Conservation (phyloP, 2,113 vertebrate species). For the Manacus vitellinus region DNA sequence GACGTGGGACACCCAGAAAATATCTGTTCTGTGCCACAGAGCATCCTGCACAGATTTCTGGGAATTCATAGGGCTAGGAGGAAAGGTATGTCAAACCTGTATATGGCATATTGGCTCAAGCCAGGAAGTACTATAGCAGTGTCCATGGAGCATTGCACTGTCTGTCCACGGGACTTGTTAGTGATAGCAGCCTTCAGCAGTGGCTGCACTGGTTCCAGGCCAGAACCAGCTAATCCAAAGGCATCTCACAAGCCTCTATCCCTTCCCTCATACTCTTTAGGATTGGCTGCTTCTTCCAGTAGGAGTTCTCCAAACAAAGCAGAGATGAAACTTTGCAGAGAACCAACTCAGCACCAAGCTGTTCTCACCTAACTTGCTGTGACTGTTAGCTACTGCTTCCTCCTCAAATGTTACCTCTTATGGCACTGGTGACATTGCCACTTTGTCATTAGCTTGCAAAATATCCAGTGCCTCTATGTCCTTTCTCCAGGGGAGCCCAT, state of each 20-base stretch:
- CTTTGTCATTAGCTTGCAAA: background rate
- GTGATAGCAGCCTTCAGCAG: background rate
- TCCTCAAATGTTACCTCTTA: background rate
- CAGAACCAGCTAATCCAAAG: background rate
- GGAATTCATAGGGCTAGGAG: rapidly evolving
- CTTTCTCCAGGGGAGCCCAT: background rate
- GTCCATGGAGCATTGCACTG: background rate
- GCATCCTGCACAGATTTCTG: background rate
- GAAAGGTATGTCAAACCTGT: background rate
- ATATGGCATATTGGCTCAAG: rapidly evolving
- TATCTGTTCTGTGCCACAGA: rapidly evolving
- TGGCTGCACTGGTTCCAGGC: background rate
- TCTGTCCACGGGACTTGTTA: background rate
- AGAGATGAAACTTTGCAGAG: background rate
- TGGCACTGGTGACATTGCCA: background rate
- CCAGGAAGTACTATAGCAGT: background rate
- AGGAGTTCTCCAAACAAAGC: background rate
- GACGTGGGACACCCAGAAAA: background rate
- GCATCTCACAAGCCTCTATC: background rate
- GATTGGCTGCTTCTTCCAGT: background rate
- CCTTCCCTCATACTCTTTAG: rapidly evolving
- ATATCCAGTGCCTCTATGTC: background rate
- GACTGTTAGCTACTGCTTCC: background rate
- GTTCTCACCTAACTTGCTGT: background rate
- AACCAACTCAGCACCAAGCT: background rate